phyloP scores from a whole-genome alignment of 2,797 vertebrate genomes.

The Schizopygopsis malacanthus region DNA sequence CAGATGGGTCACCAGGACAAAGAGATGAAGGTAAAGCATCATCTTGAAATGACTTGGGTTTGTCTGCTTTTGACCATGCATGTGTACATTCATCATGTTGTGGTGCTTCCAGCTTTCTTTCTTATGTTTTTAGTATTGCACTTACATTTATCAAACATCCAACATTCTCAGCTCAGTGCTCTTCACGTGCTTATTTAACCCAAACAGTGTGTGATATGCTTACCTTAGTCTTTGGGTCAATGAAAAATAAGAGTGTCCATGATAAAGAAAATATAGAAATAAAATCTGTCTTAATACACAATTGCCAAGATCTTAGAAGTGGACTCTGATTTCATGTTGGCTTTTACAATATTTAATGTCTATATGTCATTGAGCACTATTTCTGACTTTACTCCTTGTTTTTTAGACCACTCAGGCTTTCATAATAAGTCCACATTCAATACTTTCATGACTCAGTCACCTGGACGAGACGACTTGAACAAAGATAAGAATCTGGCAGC shows the following conservation, averaged over 20 bases:
- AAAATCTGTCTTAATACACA: background rate
- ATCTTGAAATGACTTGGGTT: background rate
- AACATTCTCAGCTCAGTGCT: background rate
- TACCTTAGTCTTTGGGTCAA: background rate
- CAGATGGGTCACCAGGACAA: constrained; percentile 1
- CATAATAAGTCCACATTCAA: constrained; percentile 45
- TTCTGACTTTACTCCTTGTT: constrained; percentile 14
- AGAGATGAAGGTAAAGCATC: constrained; percentile 46
- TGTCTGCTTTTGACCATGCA: background rate
- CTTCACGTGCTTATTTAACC: background rate
- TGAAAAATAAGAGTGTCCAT: background rate
- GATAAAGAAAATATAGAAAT: background rate
- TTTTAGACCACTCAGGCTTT: constrained; percentile 36
- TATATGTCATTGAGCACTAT: background rate
- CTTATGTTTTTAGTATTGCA: background rate
- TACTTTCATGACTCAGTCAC: background rate
- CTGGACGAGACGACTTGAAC: background rate
- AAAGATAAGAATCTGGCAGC: constrained; percentile 34
- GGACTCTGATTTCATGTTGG: background rate
- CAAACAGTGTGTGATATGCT: background rate
- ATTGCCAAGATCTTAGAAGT: background rate
- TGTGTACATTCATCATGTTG: background rate
- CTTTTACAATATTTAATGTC: too few species aligned
- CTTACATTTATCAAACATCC: background rate
- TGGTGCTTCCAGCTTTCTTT: background rate